These are phyloP conservation scores for Frankliniella fusca DNA, from an alignment of 2,888 invertebrate species.

Conservation along the genomic window DNA sequence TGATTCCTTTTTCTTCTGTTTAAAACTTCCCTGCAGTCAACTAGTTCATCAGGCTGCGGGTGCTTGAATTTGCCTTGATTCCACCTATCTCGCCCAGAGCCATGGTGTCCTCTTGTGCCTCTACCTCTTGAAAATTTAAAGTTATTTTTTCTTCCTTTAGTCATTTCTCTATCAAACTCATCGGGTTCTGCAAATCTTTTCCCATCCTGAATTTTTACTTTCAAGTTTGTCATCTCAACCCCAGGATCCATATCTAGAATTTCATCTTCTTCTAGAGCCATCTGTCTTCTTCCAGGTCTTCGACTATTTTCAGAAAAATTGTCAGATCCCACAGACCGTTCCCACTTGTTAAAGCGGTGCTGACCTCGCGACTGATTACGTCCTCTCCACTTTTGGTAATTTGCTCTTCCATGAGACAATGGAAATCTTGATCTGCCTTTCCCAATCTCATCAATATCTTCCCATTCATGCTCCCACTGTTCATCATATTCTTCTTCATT, in stretches of 20 bases:
- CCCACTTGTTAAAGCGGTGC: background rate
- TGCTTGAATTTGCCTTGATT: background rate
- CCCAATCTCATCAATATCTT: background rate
- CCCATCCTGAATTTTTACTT: conserved; percentile 11
- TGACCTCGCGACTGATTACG: background rate
- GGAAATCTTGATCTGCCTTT: background rate
- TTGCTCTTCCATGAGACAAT: background rate
- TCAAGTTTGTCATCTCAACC: background rate
- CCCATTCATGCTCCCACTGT: background rate
- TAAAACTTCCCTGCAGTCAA: conserved; percentile 1
- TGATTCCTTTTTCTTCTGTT: background rate
- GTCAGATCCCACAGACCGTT: background rate
- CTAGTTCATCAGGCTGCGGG: background rate
- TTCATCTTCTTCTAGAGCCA: background rate
- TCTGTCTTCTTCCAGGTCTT: background rate
- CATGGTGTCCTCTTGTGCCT: background rate
- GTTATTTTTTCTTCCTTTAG: background rate
- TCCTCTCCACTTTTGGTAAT: background rate
- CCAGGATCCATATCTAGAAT: background rate
- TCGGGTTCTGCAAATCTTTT: background rate
- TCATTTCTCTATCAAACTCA: background rate
- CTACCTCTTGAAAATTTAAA: background rate
- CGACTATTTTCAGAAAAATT: background rate
- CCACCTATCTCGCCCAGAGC: background rate
- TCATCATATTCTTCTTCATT: conserved; percentile 20